Conservation (phyloP, 2,797 vertebrate species). For the Chanos chanos region DNA sequence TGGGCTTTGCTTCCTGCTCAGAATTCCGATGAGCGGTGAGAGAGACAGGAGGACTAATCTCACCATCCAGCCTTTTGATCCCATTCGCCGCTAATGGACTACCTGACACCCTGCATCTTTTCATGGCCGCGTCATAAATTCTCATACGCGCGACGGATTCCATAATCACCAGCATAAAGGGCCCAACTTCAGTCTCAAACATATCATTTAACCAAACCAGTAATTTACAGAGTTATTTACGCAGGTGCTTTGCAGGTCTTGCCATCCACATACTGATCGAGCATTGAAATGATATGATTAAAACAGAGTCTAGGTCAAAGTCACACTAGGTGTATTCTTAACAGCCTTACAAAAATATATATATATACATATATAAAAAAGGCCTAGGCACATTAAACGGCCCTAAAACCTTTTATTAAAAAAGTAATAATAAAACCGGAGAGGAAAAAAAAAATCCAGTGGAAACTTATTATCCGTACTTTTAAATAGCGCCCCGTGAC, state of each 20-base stretch:
- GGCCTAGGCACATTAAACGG: too few species aligned
- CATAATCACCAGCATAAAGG: constrained; percentile 8
- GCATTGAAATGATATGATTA: constrained; percentile 2
- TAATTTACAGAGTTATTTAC: neutral
- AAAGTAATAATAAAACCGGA: too few species aligned
- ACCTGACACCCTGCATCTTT: neutral
- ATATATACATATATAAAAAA: neutral
- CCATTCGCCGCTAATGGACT: constrained; percentile 3
- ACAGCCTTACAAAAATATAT: neutral
- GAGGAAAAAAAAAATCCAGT: too few species aligned
- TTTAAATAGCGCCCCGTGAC: too few species aligned
- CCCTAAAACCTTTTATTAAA: too few species aligned
- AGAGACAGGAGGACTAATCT: neutral
- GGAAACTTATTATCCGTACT: too few species aligned
- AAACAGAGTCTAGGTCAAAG: neutral
- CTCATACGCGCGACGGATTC: neutral
- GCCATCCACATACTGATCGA: neutral
- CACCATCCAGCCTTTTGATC: constrained; percentile 7
- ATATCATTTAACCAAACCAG: constrained; percentile 6
- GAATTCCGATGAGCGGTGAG: constrained; percentile 21
- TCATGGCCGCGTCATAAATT: constrained; percentile 14
- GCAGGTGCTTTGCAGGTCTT: neutral
- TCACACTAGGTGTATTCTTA: neutral
- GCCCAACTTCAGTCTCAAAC: constrained; percentile 1
- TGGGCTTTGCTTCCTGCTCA: neutral